Percentiles rank a stretch among this genome's conserved stretches.
Conservation (phyloP, 2,888 invertebrate species). For the Aleiodes testaceus region DNA sequence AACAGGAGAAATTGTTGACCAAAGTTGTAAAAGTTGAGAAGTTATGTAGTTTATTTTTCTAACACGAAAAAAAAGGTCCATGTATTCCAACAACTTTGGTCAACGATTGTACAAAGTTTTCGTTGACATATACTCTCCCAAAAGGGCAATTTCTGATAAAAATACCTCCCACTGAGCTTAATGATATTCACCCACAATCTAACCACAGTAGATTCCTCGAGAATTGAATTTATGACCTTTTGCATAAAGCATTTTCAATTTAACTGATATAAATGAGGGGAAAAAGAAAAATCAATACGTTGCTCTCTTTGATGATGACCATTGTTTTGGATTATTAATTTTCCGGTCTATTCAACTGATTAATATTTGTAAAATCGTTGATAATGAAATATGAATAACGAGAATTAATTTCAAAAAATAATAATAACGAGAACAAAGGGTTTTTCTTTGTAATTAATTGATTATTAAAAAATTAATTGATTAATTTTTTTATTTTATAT, state of each 20-base stretch:
- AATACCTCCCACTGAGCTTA: conserved; percentile 7
- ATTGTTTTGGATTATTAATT: not conserved
- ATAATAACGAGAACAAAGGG: too few relatives aligned
- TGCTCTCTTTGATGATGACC: not conserved
- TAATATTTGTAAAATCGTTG: too few relatives aligned
- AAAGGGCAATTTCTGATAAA: conserved; percentile 5
- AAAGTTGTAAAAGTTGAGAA: not conserved
- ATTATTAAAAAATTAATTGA: too few relatives aligned
- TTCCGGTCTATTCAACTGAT: too few relatives aligned
- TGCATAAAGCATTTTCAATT: conserved; percentile 17
- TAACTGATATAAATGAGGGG: too few relatives aligned
- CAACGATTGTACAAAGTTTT: not conserved
- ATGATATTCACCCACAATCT: conserved; percentile 3
- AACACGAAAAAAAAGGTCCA: not conserved
- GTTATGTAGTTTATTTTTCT: not conserved
- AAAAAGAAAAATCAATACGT: not conserved
- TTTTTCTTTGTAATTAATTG: too few relatives aligned
- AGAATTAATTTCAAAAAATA: too few relatives aligned
- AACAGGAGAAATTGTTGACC: not conserved
- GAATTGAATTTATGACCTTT: conserved; percentile 6
- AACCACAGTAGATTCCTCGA: not conserved
- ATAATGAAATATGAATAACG: too few relatives aligned
- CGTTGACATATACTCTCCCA: not conserved
- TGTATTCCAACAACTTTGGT: too few relatives aligned
- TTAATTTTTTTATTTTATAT: too few relatives aligned